Evolutionary conservation across 2,113 vertebrate genomes (phyloP), one percentile per base, ranked within the genome.

Genomic region (Cottus gobio): DNA sequence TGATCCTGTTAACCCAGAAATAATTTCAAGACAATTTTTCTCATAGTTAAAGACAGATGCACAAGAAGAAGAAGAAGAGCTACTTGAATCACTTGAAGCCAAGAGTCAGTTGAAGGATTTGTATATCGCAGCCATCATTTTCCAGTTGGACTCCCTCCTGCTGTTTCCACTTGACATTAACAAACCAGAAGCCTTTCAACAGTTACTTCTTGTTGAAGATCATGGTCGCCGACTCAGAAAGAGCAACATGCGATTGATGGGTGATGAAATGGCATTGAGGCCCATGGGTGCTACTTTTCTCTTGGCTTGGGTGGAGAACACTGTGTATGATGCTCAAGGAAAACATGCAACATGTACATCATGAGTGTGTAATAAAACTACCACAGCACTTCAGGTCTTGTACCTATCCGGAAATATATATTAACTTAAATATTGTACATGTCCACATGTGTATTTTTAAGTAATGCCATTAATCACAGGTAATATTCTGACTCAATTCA

Each of bases 101-200:
- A 58, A 28, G 37, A 65, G 28, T 3, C 60, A 57, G 26, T 22
- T 46, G 39, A 72, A 48, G 26, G 61, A 37, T 15, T 39, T 4
- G 8, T 24, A 16, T 46, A 31, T 68, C 20, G 68, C 62, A 74
- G 50, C 44, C 34, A 36, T 16, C 16, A 15, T 48, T 48, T 63
- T 79, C 75, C 26, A 63, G 15, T 11, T 50, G 31, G 26, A 67
- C 68, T 26, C 61, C 13, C 30, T 54, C 28, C 70, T 48, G 71
- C 57, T 64, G 75, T 42, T 48, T 61, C 12, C n/a, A 63, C 56
- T 79, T 63, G 36, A 66, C 64, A 42, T 68, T 12, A 48, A 67
- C 44, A 72, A n/a, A 7, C 26, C 36, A 13, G 18, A 28, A 8
- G 56, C 3, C 24, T 64, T 69, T 78, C 26, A 67, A 37, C 30